These are phyloP conservation scores for Synanthedon andrenaeformis DNA, from an alignment of 2,888 invertebrate genomes.

Conservation along the genomic window DNA sequence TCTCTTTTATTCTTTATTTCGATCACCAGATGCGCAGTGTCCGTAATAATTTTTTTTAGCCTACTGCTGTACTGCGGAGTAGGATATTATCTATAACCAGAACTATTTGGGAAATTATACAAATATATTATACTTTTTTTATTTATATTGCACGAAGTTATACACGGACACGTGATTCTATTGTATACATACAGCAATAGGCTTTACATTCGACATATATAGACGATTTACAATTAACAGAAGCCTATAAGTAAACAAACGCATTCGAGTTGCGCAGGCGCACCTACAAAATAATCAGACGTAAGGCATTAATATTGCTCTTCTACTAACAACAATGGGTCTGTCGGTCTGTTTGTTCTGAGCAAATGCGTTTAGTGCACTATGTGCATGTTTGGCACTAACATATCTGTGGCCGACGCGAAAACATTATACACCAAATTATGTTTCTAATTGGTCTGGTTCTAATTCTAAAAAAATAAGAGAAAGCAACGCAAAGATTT, in stretches of 20 bases:
- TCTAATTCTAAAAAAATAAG: too few species aligned
- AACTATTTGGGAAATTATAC: too few species aligned
- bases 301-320: too few species aligned
- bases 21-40: neutral
- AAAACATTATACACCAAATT: neutral
- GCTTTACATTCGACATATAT: conserved; percentile 14
- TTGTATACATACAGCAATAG: conserved; percentile 21
- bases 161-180: neutral
- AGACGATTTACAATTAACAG: too few species aligned
- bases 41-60: conserved; percentile 1
- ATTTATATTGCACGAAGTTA: conserved; percentile 7
- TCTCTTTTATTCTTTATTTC: too few species aligned
- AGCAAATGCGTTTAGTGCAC: conserved; percentile 34
- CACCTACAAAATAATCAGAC: too few species aligned
- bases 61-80: conserved; percentile 19
- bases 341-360: conserved; percentile 8
- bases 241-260: too few species aligned
- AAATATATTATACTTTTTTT: neutral
- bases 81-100: too few species aligned
- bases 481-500: too few species aligned
- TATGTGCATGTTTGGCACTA: conserved; percentile 52
- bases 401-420: conserved; percentile 15
- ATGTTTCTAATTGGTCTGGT: too few species aligned
- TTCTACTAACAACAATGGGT: too few species aligned
- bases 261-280: too few species aligned